Evolutionary conservation across 2,797 vertebrate species (phyloP).

Genomic region (Arrhamphus sclerolepis): DNA sequence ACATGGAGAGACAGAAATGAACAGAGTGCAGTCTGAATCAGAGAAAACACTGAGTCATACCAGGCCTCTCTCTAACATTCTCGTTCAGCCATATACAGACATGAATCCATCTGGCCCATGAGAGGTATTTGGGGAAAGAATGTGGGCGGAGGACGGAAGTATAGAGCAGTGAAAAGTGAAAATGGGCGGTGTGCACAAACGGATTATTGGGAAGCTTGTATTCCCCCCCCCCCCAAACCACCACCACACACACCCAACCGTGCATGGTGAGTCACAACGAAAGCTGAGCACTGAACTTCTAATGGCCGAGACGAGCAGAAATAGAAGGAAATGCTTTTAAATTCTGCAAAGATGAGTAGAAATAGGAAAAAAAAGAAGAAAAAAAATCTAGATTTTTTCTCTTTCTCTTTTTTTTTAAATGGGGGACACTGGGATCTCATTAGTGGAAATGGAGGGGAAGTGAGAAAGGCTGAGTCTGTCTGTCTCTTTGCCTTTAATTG

Average conservation of each 20-base stretch:
- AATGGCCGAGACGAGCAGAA: constrained; percentile 53
- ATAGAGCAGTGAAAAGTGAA: constrained; percentile 29
- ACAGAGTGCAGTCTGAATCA: constrained; percentile 32
- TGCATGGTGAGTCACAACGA: constrained; percentile 52
- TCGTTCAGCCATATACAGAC: constrained; percentile 55
- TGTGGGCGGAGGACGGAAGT: constrained; percentile 44
- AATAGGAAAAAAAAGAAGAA: too few relatives aligned
- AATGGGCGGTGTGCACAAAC: constrained; percentile 28
- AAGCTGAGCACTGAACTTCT: constrained; percentile 40
- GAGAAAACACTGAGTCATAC: constrained; percentile 57
- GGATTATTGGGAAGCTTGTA: constrained; percentile 27
- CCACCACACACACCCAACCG: constrained; percentile 11
- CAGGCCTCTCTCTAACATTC: constrained; percentile 25
- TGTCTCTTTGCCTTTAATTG: constrained; percentile 63
- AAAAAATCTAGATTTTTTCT: too few relatives aligned
- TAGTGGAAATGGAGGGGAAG: constrained; percentile 48
- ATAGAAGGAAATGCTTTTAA: constrained; percentile 42
- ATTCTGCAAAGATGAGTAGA: too few relatives aligned
- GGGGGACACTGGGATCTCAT: constrained; percentile 66
- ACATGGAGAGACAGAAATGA: too few relatives aligned
- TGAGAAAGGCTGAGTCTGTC: constrained; percentile 45
- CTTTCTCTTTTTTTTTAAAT: constrained; percentile 27
- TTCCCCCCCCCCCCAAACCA: constrained; percentile 1
- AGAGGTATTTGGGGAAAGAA: constrained; percentile 57
- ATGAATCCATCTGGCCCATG: constrained; percentile 53